These are phyloP conservation scores for Dasysyrphus albostriatus DNA, from an alignment of 2,888 invertebrate genomes.

Conservation along the genomic window DNA sequence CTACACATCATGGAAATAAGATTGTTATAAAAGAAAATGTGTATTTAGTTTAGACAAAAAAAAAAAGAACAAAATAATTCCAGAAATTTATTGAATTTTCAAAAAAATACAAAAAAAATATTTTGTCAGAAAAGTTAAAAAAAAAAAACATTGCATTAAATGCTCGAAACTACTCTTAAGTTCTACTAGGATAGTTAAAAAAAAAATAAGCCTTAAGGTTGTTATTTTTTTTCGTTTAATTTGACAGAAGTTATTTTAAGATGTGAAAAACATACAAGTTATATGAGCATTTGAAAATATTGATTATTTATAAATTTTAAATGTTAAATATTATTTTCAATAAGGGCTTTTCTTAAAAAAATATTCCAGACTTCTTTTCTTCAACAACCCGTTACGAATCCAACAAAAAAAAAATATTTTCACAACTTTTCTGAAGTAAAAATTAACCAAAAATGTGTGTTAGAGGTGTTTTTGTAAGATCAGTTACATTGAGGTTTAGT, in stretches of 20 bases:
- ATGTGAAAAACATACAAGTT: not conserved
- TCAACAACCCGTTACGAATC: not conserved
- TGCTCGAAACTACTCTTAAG: constrained; percentile 7
- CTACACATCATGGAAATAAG: constrained; percentile 8
- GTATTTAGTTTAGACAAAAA: constrained; percentile 6
- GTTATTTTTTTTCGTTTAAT: not conserved
- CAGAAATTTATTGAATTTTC: constrained; percentile 24
- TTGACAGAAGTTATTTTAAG: not conserved
- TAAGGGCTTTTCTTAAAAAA: not conserved
- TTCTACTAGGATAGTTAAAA: not conserved
- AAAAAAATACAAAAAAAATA: not conserved
- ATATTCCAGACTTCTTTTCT: not conserved
- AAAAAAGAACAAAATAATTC: constrained; percentile 15
- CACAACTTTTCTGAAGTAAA: too few relatives aligned
- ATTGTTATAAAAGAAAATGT: constrained; percentile 15
- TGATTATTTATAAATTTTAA: not conserved
- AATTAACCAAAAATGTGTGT: too few relatives aligned
- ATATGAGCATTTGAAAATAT: not conserved
- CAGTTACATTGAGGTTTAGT: too few relatives aligned
- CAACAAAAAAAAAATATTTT: not conserved
- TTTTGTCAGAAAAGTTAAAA: constrained; percentile 3
- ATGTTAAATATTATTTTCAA: not conserved
- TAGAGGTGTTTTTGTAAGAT: too few relatives aligned
- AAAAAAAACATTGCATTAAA: constrained; percentile 1
- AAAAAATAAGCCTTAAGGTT: not conserved